Conservation (phyloP, 53 echinoderm and acorn worm species). For the Actinopyga echinites region DNA sequence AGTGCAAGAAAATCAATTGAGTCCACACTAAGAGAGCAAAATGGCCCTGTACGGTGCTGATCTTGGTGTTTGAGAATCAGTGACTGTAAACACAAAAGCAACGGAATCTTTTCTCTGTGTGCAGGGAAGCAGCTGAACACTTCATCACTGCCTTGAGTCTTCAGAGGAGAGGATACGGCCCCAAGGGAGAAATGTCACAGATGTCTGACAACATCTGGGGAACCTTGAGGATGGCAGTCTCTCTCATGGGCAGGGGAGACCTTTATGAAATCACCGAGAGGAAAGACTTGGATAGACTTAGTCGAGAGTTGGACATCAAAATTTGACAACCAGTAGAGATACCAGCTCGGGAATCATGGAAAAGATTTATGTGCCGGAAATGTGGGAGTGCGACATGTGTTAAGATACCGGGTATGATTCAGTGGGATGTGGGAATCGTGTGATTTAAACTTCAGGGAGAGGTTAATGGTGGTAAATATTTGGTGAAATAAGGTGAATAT, state of each 20-base stretch:
- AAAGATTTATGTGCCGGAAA: constrained; percentile 39
- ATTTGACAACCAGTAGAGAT: background rate
- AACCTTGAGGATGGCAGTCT: constrained; percentile 93
- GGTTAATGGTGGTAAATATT: background rate
- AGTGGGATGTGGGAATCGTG: constrained; percentile 40
- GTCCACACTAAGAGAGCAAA: too few relatives aligned
- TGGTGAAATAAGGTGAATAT: too few relatives aligned
- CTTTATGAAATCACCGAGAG: constrained; percentile 85
- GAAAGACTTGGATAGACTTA: constrained; percentile 71
- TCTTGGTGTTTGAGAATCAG: too few relatives aligned
- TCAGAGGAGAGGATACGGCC: constrained; percentile 78
- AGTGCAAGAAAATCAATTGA: too few relatives aligned
- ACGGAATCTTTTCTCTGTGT: background rate
- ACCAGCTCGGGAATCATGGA: background rate
- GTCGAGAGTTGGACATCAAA: constrained; percentile 62
- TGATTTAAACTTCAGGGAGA: background rate
- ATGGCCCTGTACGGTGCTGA: too few relatives aligned
- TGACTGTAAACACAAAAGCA: too few relatives aligned
- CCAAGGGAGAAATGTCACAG: constrained; percentile 75
- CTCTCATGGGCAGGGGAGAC: constrained; percentile 70
- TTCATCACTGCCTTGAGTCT: constrained; percentile 86
- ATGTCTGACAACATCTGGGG: constrained; percentile 98
- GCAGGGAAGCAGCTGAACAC: constrained; percentile 93
- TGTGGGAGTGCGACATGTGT: constrained; percentile 49
- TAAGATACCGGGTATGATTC: constrained; percentile 58